A percentile compares a stretch with the other conserved stretches of the same genome.
phyloP scores from a whole-genome alignment of 2,888 invertebrate genomes.

The Punctoribates punctum region DNA sequence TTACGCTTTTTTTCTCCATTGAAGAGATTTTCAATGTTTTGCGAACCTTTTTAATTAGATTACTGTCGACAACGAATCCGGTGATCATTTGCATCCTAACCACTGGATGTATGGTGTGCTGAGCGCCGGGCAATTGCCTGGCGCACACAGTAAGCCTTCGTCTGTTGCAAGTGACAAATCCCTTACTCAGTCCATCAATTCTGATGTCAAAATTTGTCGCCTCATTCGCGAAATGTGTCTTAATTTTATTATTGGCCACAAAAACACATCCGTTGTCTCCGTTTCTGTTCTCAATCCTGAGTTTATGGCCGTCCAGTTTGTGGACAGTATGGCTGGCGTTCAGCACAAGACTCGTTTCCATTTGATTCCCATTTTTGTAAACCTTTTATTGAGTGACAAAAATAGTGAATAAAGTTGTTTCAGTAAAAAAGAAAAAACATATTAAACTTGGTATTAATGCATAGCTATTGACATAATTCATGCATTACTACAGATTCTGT shows the following conservation, averaged over 20 bases:
- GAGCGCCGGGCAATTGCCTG: not conserved
- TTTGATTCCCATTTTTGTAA: not conserved
- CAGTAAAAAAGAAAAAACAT: not conserved
- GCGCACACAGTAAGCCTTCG: not conserved
- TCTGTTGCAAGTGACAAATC: slow-evolving; percentile 4
- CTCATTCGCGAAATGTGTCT: not conserved
- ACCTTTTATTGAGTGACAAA: not conserved
- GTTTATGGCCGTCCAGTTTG: not conserved
- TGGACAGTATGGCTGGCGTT: not conserved
- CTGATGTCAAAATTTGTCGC: slow-evolving; percentile 1
- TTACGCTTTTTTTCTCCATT: not conserved
- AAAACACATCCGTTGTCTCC: slow-evolving; percentile 14
- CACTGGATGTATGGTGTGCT: not conserved
- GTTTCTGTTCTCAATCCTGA: not conserved
- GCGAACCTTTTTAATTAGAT: slow-evolving; percentile 11
- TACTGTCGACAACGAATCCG: not conserved
- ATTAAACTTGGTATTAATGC: not conserved
- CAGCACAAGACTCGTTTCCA: not conserved
- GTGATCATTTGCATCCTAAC: slow-evolving; percentile 16
- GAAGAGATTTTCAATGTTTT: not conserved
- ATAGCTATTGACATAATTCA: not conserved
- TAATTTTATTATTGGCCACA: slow-evolving; percentile 3
- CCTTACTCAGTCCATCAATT: slow-evolving; percentile 20
- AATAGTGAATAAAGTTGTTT: not conserved
- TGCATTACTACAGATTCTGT: too few relatives aligned